Conservation (phyloP, 2,797 vertebrate species). For the Prionace glauca region DNA sequence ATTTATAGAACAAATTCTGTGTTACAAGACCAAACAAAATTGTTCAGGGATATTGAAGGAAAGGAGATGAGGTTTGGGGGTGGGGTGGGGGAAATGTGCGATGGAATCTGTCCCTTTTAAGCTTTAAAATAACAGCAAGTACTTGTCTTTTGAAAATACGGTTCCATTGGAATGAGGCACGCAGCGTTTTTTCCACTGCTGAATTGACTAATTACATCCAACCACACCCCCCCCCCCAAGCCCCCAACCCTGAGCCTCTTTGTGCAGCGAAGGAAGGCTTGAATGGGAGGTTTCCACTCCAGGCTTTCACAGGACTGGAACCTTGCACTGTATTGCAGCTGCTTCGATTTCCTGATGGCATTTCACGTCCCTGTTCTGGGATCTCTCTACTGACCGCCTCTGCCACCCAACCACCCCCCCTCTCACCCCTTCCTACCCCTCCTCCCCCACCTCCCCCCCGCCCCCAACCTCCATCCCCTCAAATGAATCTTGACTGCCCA, state of each 20-base stretch:
- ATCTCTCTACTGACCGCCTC: constrained; percentile 45
- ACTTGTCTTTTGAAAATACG: constrained; percentile 14
- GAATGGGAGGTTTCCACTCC: constrained; percentile 56
- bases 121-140: constrained; percentile 14
- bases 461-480: constrained; percentile 43
- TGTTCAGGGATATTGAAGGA: neutral
- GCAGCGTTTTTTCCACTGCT: constrained; percentile 57
- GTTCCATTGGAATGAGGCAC: constrained; percentile 51
- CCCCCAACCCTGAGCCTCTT: constrained; percentile 46
- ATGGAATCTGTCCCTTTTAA: neutral
- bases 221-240: constrained; percentile 46
- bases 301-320: constrained; percentile 59
- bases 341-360: constrained; percentile 76
- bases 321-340: constrained; percentile 54
- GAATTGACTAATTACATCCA: constrained; percentile 66
- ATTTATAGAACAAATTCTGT: neutral
- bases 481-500: constrained; percentile 94
- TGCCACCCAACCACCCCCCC: neutral
- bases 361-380: constrained; percentile 76
- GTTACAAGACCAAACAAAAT: neutral
- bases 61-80: neutral
- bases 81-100: too few relatives aligned
- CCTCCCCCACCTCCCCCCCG: neutral
- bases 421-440: neutral
- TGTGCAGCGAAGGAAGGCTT: constrained; percentile 55